Evolutionary conservation across 2,113 vertebrate species (phyloP).

Genomic region (Hippopotamus amphibius): DNA sequence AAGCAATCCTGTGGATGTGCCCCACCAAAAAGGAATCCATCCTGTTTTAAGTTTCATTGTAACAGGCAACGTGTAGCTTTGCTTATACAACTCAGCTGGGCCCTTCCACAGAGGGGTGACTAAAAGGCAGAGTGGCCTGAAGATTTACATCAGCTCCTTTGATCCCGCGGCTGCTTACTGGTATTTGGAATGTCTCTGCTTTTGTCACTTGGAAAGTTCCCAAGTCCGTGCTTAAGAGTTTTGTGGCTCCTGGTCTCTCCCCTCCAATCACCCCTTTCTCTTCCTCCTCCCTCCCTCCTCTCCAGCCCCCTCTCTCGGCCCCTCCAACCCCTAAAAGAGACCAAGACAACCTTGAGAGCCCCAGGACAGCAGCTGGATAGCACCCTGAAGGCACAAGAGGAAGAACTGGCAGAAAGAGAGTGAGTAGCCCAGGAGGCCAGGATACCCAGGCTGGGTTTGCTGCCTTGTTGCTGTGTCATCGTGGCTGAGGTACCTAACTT

Average conservation of each 20-base stretch:
- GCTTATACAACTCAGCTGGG: conserved; percentile 20
- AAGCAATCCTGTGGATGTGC: not conserved
- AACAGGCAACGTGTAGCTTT: conserved; percentile 12
- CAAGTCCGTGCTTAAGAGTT: not conserved
- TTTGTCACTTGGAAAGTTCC: conserved; percentile 17
- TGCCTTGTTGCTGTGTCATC: not conserved
- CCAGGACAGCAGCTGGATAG: not conserved
- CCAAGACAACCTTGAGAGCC: not conserved
- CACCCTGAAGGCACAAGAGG: not conserved
- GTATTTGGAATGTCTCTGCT: conserved; percentile 49
- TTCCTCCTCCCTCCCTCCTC: not conserved
- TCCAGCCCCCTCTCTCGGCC: not conserved
- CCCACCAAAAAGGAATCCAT: not conserved
- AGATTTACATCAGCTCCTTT: conserved; percentile 21
- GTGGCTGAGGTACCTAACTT: not conserved
- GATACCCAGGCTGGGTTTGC: not conserved
- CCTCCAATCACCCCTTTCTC: not conserved
- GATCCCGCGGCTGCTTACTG: conserved; percentile 43
- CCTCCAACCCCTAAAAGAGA: not conserved
- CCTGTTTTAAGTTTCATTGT: not conserved
- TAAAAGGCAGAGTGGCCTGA: conserved; percentile 35
- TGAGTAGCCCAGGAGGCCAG: not conserved
- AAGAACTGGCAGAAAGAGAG: not conserved
- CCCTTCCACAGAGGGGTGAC: not conserved
- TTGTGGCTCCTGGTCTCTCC: not conserved